These are phyloP conservation scores for Decapterus maruadsi DNA, from an alignment of 2,797 vertebrate species.

Conservation along the genomic window DNA sequence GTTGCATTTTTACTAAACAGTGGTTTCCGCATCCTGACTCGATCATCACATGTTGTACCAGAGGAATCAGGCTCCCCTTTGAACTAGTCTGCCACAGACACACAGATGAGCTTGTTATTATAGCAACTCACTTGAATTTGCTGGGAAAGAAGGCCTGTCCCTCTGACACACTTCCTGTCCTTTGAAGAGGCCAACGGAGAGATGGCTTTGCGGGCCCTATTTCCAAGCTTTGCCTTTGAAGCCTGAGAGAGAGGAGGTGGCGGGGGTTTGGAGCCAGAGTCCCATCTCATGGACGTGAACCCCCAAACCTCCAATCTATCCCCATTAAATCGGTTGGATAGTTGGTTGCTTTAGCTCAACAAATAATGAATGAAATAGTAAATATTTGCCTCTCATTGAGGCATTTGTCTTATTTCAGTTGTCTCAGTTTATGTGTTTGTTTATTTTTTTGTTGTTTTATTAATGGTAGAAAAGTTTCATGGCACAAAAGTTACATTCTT, in stretches of 20 bases:
- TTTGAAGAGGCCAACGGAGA: constrained; percentile 89
- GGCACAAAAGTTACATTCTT: constrained; percentile 53
- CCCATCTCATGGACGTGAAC: constrained; percentile 64
- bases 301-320: constrained; percentile 66
- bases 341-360: constrained; percentile 51
- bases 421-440: constrained; percentile 4
- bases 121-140: constrained; percentile 78
- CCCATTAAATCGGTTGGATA: constrained; percentile 43
- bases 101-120: constrained; percentile 87
- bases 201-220: constrained; percentile 83
- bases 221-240: constrained; percentile 85
- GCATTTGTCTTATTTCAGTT: constrained; percentile 44
- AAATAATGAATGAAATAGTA: constrained; percentile 45
- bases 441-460: constrained; percentile 13
- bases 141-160: constrained; percentile 86
- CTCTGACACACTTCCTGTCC: constrained; percentile 89
- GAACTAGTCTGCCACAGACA: constrained; percentile 83
- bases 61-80: constrained; percentile 82
- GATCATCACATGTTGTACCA: constrained; percentile 79
- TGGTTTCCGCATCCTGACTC: constrained; percentile 82
- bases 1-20: constrained; percentile 72
- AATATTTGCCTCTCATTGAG: constrained; percentile 48
- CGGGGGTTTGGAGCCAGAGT: constrained; percentile 66
- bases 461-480: constrained; percentile 19
- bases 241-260: constrained; percentile 79